Conservation (phyloP, 1,140 invertebrate species). For the Lucilia sericata region DNA sequence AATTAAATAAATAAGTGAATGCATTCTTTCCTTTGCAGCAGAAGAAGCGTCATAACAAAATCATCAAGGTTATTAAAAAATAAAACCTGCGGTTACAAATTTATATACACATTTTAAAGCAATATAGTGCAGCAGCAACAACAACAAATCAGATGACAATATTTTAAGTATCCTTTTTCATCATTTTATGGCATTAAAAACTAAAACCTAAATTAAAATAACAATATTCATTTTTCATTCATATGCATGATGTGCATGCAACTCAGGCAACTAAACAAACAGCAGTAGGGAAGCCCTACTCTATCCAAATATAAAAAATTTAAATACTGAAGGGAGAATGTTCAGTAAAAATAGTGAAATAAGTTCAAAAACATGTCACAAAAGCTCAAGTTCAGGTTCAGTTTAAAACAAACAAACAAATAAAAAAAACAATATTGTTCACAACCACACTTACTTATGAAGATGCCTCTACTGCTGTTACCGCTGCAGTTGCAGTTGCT, state of each 20-base stretch:
- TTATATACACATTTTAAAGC: not conserved
- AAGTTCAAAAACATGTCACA: slow-evolving; percentile 14
- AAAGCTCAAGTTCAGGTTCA: slow-evolving; percentile 7
- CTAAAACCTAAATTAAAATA: slow-evolving; percentile 5
- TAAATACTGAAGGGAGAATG: not conserved
- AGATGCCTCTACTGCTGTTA: not conserved
- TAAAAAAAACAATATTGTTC: not conserved
- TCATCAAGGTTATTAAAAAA: slow-evolving; percentile 2
- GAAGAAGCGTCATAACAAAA: not conserved
- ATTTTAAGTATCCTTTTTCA: slow-evolving; percentile 23
- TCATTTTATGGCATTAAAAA: not conserved
- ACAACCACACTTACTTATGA: not conserved
- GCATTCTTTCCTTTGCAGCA: not conserved
- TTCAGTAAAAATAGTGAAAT: not conserved
- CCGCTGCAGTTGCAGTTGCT: not conserved
- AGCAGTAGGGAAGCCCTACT: not conserved
- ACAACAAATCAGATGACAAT: slow-evolving; percentile 27
- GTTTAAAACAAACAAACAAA: not conserved
- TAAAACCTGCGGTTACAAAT: slow-evolving; percentile 3
- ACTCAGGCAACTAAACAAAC: not conserved
- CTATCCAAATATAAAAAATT: not conserved
- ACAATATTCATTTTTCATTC: not conserved
- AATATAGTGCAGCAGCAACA: not conserved
- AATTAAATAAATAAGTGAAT: not conserved
- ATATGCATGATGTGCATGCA: not conserved